These are phyloP conservation scores for Leptinotarsa texana DNA, from an alignment of 1,140 invertebrate genomes.

Conservation along the genomic window DNA sequence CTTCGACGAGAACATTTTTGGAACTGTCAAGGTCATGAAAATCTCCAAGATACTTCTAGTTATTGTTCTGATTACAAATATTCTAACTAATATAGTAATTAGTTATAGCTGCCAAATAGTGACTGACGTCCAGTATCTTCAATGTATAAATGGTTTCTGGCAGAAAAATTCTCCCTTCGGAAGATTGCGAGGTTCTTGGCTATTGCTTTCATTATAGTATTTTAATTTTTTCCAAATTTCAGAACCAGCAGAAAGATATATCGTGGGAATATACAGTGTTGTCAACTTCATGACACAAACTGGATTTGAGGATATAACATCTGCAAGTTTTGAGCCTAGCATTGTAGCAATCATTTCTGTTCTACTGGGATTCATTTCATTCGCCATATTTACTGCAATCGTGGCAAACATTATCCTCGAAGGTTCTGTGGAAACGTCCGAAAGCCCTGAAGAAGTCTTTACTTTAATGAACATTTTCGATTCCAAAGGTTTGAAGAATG, in stretches of 20 bases:
- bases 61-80: not conserved
- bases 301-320: not conserved
- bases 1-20: slow-evolving; percentile 1
- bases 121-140: not conserved
- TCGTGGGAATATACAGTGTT: not conserved
- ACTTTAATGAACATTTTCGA: not conserved
- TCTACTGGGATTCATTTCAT: not conserved
- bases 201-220: not conserved
- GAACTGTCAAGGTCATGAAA: not conserved
- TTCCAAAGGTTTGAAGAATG: not conserved
- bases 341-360: not conserved
- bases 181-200: slow-evolving; percentile 2
- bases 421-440: not conserved
- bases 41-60: not conserved
- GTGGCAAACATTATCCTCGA: not conserved
- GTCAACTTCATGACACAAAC: slow-evolving; percentile 10
- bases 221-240: too few relatives aligned
- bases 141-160: not conserved
- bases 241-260: not conserved
- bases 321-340: not conserved
- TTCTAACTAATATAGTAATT: slow-evolving; percentile 6
- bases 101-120: slow-evolving; percentile 1
- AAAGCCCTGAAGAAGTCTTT: not conserved
- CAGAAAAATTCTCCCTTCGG: not conserved
- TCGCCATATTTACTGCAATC: not conserved